Base-by-base conservation (phyloP, 2,797 vertebrate genomes). In the Clarias platycephalus region DNA sequence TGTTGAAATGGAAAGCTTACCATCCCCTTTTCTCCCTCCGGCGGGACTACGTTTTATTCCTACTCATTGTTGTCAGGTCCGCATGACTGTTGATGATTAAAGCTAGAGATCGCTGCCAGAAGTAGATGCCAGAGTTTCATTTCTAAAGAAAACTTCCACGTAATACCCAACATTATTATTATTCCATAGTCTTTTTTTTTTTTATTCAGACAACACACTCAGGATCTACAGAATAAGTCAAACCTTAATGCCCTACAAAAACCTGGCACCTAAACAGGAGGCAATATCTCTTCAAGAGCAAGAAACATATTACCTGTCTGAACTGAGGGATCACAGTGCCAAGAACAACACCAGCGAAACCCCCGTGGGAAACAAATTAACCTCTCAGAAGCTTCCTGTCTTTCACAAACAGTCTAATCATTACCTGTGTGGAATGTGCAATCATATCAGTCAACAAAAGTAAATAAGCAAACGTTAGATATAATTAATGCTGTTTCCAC, bases 191-290 rank as follows among this genome's bases (percentile, higher is more conserved):
- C 49, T 40, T 22, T 40, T 78, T 64, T n/a, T n/a, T n/a, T 18
- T 40, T 8, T 49, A 44, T 13, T 24, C 12, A 53, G 37, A 26
- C 55, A 26, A 76, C 31, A 83, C 83, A 57, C 16, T 44, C 28
- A 81, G 34, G 13, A 62, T 67, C 20, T 44, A 31, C 15, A 68
- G 55, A 55, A 70, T 10, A 9, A 91, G 92, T 93, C 88, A 86
- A 88, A 88, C 83, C 89, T 86, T 88, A 90, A 92, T 90, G 87
- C 89, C 83, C 89, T 91, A 90, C 90, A 89, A 93, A 49, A 92
- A 94, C 89, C 86, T 90, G 83, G 91, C 57, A 20, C 31, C 28
- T 13, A 68, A 88, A 86, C 44, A 58, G 80, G 77, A 85, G 88
- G 85, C 87, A 82, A 89, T 91, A 86, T 90, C 82, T 91, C 88